Percentiles rank a stretch among this genome's conserved stretches.
These are phyloP conservation scores for Zosterops japonicus DNA, from an alignment of 2,113 vertebrate genomes.

Conservation along the genomic window DNA sequence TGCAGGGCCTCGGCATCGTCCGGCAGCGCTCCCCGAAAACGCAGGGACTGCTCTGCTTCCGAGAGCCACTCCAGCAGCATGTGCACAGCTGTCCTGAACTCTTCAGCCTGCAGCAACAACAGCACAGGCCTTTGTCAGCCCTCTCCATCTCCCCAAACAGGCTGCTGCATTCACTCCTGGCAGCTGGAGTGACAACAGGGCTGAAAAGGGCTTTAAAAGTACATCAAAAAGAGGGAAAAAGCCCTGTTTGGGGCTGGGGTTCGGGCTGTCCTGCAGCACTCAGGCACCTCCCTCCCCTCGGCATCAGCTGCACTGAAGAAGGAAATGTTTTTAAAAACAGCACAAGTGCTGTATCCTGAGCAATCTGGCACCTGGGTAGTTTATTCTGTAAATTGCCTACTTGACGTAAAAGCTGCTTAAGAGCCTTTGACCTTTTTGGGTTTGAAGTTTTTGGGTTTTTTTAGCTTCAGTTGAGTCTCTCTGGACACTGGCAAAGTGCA, in stretches of 20 bases:
- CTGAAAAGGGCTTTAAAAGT: neutral
- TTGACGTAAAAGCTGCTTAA: neutral
- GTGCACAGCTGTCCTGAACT: conserved; percentile 90
- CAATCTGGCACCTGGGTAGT: neutral
- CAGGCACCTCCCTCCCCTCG: rapidly evolving
- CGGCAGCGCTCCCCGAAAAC: conserved; percentile 93
- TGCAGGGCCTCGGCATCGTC: conserved; percentile 92
- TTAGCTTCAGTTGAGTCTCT: rapidly evolving
- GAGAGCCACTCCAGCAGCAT: conserved; percentile 96
- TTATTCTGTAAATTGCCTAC: neutral
- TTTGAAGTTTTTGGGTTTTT: neutral
- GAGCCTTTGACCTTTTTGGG: neutral
- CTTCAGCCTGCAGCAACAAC: conserved; percentile 83
- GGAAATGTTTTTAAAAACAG: neutral
- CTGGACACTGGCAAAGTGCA: neutral
- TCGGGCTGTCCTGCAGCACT: neutral
- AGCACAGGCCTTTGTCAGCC: neutral
- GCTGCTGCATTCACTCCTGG: neutral
- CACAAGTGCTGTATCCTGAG: neutral
- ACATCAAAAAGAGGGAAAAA: neutral
- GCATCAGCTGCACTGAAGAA: neutral
- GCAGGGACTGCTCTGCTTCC: conserved; percentile 94
- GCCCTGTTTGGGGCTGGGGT: neutral
- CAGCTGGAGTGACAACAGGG: neutral
- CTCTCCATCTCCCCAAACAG: rapidly evolving